These are phyloP conservation scores for Hippoglossus stenolepis DNA, from an alignment of 2,113 vertebrate species.

Conservation along the genomic window DNA sequence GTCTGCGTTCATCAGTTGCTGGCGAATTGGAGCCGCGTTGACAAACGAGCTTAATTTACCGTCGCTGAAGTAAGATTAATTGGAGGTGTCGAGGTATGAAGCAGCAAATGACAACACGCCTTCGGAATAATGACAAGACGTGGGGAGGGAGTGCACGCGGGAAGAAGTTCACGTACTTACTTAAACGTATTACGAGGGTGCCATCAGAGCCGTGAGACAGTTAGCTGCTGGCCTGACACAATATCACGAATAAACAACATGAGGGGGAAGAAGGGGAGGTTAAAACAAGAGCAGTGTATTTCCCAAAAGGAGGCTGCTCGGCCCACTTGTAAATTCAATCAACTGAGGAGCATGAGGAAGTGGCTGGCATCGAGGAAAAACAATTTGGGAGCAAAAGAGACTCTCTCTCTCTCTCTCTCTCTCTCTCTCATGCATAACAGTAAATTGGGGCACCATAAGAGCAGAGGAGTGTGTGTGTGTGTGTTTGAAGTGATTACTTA, in stretches of 20 bases:
- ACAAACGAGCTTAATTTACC: constrained; percentile 80
- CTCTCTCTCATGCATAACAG: constrained; percentile 46
- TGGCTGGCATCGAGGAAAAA: constrained; percentile 62
- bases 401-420: constrained; percentile 43
- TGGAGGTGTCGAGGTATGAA: constrained; percentile 80
- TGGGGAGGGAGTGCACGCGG: constrained; percentile 38
- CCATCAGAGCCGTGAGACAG: constrained; percentile 51
- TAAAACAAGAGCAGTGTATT: constrained; percentile 7
- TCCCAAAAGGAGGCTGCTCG: constrained; percentile 43
- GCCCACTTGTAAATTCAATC: constrained; percentile 76
- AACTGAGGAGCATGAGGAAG: constrained; percentile 63
- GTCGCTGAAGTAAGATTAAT: constrained; percentile 79
- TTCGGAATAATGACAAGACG: constrained; percentile 77
- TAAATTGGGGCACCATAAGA: constrained; percentile 66
- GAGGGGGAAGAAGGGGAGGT: too few relatives aligned
- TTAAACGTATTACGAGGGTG: constrained; percentile 40
- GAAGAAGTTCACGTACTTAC: constrained; percentile 44
- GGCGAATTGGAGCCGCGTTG: constrained; percentile 63
- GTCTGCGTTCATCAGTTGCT: constrained; percentile 69
- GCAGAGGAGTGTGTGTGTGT: constrained; percentile 66
- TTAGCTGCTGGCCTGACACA: constrained; percentile 39
- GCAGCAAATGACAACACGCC: constrained; percentile 76
- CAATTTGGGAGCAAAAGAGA: constrained; percentile 66
- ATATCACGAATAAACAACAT: constrained; percentile 29
- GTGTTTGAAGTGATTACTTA: constrained; percentile 67